These are phyloP conservation scores for Erethizon dorsatum DNA, from an alignment of 2,797 vertebrate species.

Conservation along the genomic window DNA sequence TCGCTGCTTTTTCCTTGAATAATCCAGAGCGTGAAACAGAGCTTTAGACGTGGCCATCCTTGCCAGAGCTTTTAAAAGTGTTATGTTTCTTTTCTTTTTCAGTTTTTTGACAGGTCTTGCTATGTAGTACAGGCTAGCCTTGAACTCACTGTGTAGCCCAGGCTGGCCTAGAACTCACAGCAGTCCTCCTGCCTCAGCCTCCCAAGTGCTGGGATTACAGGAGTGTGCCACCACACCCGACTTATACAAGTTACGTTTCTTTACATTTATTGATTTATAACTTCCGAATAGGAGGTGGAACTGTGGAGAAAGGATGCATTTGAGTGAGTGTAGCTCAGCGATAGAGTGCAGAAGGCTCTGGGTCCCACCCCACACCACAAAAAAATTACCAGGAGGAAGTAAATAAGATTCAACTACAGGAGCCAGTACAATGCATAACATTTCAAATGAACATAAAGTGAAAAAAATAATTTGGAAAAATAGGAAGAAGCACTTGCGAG, in stretches of 20 bases:
- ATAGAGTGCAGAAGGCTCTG: neutral
- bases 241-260: neutral
- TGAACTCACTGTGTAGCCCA: neutral
- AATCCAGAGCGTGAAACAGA: neutral
- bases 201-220: neutral
- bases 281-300: accelerated
- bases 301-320: neutral
- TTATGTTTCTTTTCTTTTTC: neutral
- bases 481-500: neutral
- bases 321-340: neutral
- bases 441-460: neutral
- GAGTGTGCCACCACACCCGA: neutral
- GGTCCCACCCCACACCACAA: neutral
- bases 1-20: neutral
- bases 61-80: neutral
- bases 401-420: neutral
- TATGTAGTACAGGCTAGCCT: neutral
- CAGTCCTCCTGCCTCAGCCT: neutral
- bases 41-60: neutral
- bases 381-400: neutral
- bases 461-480: neutral
- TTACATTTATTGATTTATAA: neutral
- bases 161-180: neutral
- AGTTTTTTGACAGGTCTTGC: neutral
- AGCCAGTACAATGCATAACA: neutral